phyloP scores from a whole-genome alignment of 2,113 vertebrate genomes.

The Sus scrofa region DNA sequence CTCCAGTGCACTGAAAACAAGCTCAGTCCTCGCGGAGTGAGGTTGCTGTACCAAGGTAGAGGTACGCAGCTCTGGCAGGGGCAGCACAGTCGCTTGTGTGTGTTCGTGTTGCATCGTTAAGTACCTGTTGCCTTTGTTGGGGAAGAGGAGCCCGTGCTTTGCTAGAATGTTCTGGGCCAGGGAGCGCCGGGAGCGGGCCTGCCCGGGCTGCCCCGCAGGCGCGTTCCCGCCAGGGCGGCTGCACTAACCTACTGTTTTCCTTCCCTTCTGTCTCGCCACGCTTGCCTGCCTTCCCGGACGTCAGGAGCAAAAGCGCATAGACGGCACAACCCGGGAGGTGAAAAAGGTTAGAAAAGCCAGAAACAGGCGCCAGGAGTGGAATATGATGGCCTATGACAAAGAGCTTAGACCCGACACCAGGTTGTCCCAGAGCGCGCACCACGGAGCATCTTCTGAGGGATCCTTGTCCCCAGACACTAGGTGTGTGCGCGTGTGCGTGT shows the following conservation, averaged over 20 bases:
- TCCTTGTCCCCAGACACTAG: slow-evolving; percentile 98
- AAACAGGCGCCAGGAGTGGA: slow-evolving; percentile 99
- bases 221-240: slow-evolving; percentile 82
- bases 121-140: background rate
- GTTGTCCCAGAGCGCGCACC: slow-evolving; percentile 95
- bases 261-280: slow-evolving; percentile 86
- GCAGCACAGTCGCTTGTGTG: background rate
- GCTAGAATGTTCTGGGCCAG: slow-evolving; percentile 34
- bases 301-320: slow-evolving; percentile 98
- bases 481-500: slow-evolving; percentile 85
- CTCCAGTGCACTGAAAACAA: background rate
- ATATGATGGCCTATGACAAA: slow-evolving; percentile 99
- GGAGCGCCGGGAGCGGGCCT: slow-evolving; percentile 22
- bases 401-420: slow-evolving; percentile 98
- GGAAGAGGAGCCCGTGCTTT: background rate
- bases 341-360: slow-evolving; percentile 99
- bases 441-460: slow-evolving; percentile 96
- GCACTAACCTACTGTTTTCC: slow-evolving; percentile 88
- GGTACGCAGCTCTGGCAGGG: background rate
- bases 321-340: slow-evolving; percentile 98
- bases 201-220: slow-evolving; percentile 70
- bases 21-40: background rate
- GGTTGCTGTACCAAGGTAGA: background rate
- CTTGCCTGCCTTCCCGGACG: slow-evolving; percentile 85
- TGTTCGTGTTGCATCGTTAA: background rate